phyloP scores from a whole-genome alignment of 2,797 vertebrate genomes.

The Merluccius polli region DNA sequence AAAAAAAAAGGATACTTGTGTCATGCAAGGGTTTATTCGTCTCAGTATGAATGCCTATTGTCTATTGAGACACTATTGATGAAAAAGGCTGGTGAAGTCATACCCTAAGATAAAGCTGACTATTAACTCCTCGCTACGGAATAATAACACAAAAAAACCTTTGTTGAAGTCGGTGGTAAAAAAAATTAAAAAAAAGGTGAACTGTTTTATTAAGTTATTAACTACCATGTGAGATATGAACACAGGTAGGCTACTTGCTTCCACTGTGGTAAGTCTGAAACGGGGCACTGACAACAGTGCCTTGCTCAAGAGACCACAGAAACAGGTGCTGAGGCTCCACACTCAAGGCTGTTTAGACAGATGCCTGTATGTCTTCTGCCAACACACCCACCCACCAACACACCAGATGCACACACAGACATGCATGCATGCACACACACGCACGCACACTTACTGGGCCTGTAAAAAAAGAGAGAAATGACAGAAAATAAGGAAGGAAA shows the following conservation, averaged over 20 bases:
- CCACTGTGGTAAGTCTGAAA: conserved; percentile 9
- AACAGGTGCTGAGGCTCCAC: conserved; percentile 54
- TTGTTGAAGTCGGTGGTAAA: no score
- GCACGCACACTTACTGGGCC: neutral
- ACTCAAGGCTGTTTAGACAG: conserved; percentile 45
- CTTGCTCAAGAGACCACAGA: conserved; percentile 17
- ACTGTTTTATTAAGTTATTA: neutral
- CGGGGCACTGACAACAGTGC: conserved; percentile 20
- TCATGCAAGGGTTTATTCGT: neutral
- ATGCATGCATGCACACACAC: conserved; percentile 18
- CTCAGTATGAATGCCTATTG: neutral
- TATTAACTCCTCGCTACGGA: neutral
- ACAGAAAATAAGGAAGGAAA: neutral
- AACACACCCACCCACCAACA: conserved; percentile 23
- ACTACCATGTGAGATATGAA: neutral
- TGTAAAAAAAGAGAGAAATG: neutral
- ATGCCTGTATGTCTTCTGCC: conserved; percentile 40
- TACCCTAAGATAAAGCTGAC: neutral
- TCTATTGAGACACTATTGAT: neutral
- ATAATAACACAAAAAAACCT: neutral
- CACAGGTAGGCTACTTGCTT: neutral
- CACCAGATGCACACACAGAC: conserved; percentile 12
- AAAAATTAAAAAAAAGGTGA: no score
- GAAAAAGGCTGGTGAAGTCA: neutral
- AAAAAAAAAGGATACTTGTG: neutral